Evolutionary conservation across 2,888 invertebrate species (phyloP).

Genomic region (Podotricha telesiphe): DNA sequence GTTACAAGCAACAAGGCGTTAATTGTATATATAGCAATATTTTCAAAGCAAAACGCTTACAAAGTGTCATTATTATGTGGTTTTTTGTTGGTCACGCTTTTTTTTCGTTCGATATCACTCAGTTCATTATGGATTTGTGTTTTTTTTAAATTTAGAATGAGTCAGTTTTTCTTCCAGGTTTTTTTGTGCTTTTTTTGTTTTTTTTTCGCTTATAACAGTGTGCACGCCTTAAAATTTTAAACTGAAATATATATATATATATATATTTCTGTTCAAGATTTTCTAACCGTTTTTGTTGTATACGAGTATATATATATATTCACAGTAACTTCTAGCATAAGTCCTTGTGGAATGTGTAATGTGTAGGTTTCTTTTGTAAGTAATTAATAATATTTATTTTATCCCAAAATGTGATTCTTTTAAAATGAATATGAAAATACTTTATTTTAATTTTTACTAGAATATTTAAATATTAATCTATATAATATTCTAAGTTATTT

Average conservation of each 20-base stretch:
- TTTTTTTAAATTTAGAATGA: not conserved
- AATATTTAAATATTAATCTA: too few species aligned
- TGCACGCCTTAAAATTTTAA: constrained; percentile 37
- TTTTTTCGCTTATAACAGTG: constrained; percentile 38
- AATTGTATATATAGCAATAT: constrained; percentile 10
- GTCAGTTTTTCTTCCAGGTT: constrained; percentile 31
- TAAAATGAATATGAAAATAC: too few species aligned
- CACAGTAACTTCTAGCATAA: constrained; percentile 24
- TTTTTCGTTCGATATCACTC: constrained; percentile 27
- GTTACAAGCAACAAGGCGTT: too few species aligned
- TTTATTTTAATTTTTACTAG: too few species aligned
- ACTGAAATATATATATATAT: constrained; percentile 21
- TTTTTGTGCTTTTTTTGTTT: constrained; percentile 30
- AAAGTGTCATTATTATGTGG: constrained; percentile 3
- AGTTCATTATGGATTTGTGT: constrained; percentile 24
- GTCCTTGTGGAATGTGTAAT: constrained; percentile 71
- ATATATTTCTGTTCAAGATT: constrained; percentile 32
- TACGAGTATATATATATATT: constrained; percentile 8
- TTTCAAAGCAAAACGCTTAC: constrained; percentile 32
- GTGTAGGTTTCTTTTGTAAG: constrained; percentile 54
- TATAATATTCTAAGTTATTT: too few species aligned
- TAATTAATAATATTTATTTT: constrained; percentile 23
- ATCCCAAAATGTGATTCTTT: too few species aligned
- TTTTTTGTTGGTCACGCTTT: constrained; percentile 31
- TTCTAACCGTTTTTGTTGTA: constrained; percentile 34